phyloP scores from a whole-genome alignment of 2,888 invertebrate genomes.

The Auanema sp. region DNA sequence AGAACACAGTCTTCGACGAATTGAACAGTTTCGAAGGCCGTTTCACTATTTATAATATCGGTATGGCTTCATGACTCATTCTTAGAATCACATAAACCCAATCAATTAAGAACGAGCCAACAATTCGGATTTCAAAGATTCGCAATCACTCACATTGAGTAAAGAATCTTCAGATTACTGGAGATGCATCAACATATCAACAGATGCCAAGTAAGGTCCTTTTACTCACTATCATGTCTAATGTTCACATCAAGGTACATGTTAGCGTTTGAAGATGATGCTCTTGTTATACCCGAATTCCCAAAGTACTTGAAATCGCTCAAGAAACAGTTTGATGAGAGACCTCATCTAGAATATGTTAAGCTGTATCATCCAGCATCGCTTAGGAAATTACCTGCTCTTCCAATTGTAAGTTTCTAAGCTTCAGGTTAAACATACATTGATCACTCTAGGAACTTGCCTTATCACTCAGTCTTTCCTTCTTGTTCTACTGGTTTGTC shows the following conservation, averaged over 20 bases:
- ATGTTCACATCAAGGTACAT: constrained; percentile 22
- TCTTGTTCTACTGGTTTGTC: constrained; percentile 11
- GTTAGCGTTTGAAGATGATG: constrained; percentile 46
- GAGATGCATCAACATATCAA: constrained; percentile 29
- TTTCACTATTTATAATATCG: constrained; percentile 6
- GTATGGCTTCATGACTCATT: too few species aligned
- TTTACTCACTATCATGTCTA: background rate
- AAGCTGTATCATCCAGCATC: constrained; percentile 46
- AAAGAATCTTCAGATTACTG: constrained; percentile 47
- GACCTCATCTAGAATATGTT: constrained; percentile 34
- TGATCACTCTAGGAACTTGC: constrained; percentile 23
- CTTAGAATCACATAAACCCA: background rate
- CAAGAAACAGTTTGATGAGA: constrained; percentile 23
- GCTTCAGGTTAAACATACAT: background rate
- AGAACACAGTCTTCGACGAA: constrained; percentile 9
- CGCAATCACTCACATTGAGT: constrained; percentile 1
- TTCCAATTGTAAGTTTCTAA: constrained; percentile 22
- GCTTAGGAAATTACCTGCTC: constrained; percentile 42
- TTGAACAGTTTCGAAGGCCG: constrained; percentile 3
- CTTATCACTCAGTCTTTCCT: constrained; percentile 17
- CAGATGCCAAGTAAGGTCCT: constrained; percentile 13
- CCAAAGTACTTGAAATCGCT: constrained; percentile 26
- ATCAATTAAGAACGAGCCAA: background rate
- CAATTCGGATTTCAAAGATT: background rate
- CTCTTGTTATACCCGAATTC: constrained; percentile 30